These are phyloP conservation scores for Decapterus maruadsi DNA, from an alignment of 2,797 vertebrate species.

Conservation along the genomic window DNA sequence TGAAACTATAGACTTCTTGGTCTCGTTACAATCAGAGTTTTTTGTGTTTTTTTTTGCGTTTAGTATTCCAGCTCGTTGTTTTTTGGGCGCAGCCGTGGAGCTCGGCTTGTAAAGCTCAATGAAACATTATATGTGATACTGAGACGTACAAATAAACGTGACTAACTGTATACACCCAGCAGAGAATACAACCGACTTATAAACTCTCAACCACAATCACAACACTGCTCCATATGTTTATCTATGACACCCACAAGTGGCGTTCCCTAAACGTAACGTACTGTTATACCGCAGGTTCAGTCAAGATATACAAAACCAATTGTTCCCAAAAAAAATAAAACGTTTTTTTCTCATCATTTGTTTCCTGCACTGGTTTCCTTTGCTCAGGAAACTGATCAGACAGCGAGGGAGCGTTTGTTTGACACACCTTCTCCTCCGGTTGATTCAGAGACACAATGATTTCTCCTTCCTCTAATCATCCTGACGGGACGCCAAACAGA, in stretches of 20 bases:
- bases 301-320: constrained; percentile 15
- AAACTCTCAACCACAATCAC: constrained; percentile 18
- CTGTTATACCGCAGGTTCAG: neutral
- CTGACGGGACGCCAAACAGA: constrained; percentile 31
- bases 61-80: no score
- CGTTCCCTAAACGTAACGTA: neutral
- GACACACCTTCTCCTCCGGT: constrained; percentile 48
- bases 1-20: no score
- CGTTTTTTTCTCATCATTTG: neutral
- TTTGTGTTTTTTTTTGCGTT: no score
- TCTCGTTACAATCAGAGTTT: no score
- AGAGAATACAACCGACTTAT: neutral
- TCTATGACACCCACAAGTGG: constrained; percentile 20
- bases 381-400: constrained; percentile 10
- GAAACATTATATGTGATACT: neutral
- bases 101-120: neutral
- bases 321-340: neutral
- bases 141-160: constrained; percentile 12
- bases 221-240: constrained; percentile 6
- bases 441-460: constrained; percentile 47
- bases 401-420: constrained; percentile 5
- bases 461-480: constrained; percentile 59
- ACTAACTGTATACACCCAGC: neutral
- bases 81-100: no score
- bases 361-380: neutral